Conservation (phyloP, 2,888 invertebrate genomes). For the Autographa pulchrina region DNA sequence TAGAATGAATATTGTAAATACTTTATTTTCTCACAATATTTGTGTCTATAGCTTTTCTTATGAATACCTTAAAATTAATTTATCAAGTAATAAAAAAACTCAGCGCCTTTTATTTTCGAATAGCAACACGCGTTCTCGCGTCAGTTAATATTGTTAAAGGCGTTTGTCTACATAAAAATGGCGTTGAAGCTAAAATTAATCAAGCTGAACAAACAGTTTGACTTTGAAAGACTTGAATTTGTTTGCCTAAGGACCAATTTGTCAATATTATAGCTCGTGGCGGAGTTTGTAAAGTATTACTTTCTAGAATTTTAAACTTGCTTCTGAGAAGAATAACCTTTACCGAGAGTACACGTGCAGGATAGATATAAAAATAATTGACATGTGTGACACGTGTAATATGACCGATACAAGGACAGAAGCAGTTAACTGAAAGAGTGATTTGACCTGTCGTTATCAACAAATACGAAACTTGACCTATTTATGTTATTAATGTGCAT, state of each 20-base stretch:
- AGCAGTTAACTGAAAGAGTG: too few relatives aligned
- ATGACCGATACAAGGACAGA: too few relatives aligned
- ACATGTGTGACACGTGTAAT: background rate
- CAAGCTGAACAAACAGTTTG: constrained; percentile 48
- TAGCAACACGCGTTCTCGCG: constrained; percentile 42
- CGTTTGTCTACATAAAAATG: constrained; percentile 46
- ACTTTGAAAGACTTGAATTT: constrained; percentile 47
- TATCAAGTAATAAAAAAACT: background rate
- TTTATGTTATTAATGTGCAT: too few relatives aligned
- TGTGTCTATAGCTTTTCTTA: background rate
- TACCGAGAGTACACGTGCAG: background rate
- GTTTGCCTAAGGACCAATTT: constrained; percentile 59
- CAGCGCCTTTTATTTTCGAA: constrained; percentile 40
- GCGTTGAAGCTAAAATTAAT: constrained; percentile 54
- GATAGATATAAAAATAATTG: background rate
- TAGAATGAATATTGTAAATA: background rate
- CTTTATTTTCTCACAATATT: background rate
- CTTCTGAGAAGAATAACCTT: background rate
- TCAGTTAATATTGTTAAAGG: constrained; percentile 41
- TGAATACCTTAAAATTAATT: constrained; percentile 3
- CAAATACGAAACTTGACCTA: too few relatives aligned
- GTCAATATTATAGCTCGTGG: constrained; percentile 59
- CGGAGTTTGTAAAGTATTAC: constrained; percentile 30
- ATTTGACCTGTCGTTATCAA: too few relatives aligned
- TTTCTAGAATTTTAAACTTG: background rate